A percentile compares a stretch with the other conserved stretches of the same genome.
Conservation (phyloP, 2,888 invertebrate species). For the Scaptomyza caliginosa region DNA sequence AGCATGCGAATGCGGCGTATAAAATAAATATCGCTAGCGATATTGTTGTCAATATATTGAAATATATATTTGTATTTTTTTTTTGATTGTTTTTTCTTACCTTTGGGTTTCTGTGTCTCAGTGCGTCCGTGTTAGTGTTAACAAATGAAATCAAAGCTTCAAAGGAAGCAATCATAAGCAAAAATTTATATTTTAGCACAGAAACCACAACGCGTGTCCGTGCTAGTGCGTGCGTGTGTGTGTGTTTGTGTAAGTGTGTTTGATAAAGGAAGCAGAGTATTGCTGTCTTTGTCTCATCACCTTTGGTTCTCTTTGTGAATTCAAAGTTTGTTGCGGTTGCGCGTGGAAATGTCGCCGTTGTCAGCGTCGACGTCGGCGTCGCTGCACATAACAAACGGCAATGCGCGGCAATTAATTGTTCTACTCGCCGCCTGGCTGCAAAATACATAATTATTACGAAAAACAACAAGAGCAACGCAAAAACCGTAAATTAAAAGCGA, state of each 20-base stretch:
- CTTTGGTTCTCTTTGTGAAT: conserved; percentile 23
- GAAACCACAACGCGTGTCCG: conserved; percentile 22
- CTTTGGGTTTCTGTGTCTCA: conserved; percentile 11
- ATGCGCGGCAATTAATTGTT: conserved; percentile 57
- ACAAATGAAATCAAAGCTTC: conserved; percentile 36
- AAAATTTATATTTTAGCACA: conserved; percentile 35
- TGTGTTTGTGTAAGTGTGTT: conserved; percentile 18
- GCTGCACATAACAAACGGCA: conserved; percentile 56
- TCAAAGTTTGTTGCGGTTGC: conserved; percentile 56
- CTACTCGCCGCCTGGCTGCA: conserved; percentile 77
- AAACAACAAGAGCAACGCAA: conserved; percentile 23
- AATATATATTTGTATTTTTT: conserved; percentile 17
- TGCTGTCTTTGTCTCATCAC: conserved; percentile 28
- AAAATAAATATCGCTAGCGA: conserved; percentile 18
- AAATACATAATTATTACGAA: conserved; percentile 58
- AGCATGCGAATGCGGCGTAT: conserved; percentile 48
- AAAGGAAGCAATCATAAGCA: conserved; percentile 36
- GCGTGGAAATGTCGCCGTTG: conserved; percentile 65
- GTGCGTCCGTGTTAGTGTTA: conserved; percentile 25
- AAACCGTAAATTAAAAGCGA: conserved; percentile 25
- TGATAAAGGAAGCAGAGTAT: conserved; percentile 47
- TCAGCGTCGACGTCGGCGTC: conserved; percentile 68
- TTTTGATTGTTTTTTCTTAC: conserved; percentile 43
- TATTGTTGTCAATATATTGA: conserved; percentile 34
- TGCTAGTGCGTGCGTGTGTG: background rate